phyloP scores from a whole-genome alignment of 1,140 invertebrate species.

The Sipha flava region DNA sequence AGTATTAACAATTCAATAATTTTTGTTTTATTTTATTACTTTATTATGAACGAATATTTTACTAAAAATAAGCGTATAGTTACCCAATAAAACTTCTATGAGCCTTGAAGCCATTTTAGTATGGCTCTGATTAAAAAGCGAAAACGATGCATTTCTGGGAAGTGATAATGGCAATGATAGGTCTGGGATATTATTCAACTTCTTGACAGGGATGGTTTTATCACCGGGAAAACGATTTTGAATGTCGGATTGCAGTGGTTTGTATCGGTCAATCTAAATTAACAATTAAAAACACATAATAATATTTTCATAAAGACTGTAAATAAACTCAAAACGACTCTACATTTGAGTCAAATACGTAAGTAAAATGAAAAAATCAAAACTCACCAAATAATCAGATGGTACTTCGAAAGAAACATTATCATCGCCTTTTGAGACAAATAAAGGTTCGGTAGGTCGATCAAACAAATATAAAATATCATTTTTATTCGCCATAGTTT shows the following conservation, averaged over 20 bases:
- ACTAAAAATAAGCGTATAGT: too few species aligned
- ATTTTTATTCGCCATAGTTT: neutral
- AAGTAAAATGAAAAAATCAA: neutral
- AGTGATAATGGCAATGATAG: constrained; percentile 56
- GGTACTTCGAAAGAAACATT: constrained; percentile 53
- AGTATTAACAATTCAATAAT: too few species aligned
- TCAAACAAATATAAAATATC: constrained; percentile 53
- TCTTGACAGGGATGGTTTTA: constrained; percentile 51
- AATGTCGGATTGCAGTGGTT: constrained; percentile 34
- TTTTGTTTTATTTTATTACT: too few species aligned
- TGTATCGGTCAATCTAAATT: constrained; percentile 50
- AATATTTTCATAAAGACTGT: too few species aligned
- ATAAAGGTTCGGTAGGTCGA: constrained; percentile 62
- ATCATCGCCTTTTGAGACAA: constrained; percentile 55
- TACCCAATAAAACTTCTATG: constrained; percentile 63
- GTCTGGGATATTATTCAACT: constrained; percentile 58
- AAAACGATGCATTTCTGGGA: constrained; percentile 59
- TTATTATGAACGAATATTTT: too few species aligned
- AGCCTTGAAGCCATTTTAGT: constrained; percentile 56
- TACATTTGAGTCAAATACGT: neutral
- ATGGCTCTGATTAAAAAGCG: constrained; percentile 65
- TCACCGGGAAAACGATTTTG: constrained; percentile 28
- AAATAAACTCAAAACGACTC: neutral
- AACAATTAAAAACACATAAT: constrained; percentile 40
- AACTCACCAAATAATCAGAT: constrained; percentile 47